Base-by-base conservation (phyloP, 2,113 vertebrate genomes). In the Chitala chitala region DNA sequence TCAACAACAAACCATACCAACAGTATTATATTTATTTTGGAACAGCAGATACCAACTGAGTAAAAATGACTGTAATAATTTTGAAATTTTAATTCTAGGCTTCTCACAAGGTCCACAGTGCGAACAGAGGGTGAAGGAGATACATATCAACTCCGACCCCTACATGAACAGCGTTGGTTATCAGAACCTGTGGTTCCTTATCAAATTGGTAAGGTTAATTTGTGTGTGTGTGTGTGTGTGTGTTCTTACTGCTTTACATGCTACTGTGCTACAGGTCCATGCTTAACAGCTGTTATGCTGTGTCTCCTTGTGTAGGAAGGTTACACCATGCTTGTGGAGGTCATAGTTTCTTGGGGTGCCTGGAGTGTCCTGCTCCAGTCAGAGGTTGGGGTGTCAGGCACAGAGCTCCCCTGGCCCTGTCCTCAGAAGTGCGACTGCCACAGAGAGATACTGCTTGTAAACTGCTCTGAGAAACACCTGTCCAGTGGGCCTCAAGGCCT, bases 381-480 rank as follows among this genome's bases (percentile, higher is more conserved):
- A 69, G 87, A 82, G 74, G 24, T 83, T 55, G 78, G 65, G 1
- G 79, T 82, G 1, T 84, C 83, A 4, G 83, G 81, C n/a, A 84
- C 75, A 7, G 75, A 75, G 29, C n/a, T 75, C 13, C 61, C 69
- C 17, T 78, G 82, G 78, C 50, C 79, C 15, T 96, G 94, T 76
- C 94, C 93, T 3, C 51, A 88, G 1, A 77, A 81, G 17, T 96
- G 95, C 26, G 78, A 87, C 44, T 96, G 95, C 58, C 71, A 81
- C 46, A 83, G 82, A 10, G 90, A 91, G 12, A 78, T 86, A 5
- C 88, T 79, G 69, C 89, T 91, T 17, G 91, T 93, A n/a, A 86
- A 92, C 78, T 96, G 95, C 55, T 89, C 88, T 7, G 87, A 87
- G 15, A 88, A 89, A 80, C 87, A 90, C 68, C 84, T 96, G 73